A percentile compares a stretch with the other conserved stretches of the same genome.
These are phyloP conservation scores for Andrena fulva DNA, from an alignment of 2,888 invertebrate genomes.

Conservation along the genomic window DNA sequence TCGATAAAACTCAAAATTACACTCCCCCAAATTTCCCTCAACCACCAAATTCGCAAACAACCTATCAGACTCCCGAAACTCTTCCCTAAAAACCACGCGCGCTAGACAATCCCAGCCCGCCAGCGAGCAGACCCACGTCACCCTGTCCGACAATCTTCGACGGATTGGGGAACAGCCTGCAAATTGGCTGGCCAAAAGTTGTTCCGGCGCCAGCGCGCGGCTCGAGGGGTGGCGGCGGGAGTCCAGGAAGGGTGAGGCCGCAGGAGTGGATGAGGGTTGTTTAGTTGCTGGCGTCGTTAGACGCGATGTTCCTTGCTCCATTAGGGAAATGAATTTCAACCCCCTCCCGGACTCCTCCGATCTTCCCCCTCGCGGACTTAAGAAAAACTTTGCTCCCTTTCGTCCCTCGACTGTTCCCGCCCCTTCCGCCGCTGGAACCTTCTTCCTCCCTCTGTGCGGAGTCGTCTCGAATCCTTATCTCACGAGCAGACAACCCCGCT, in stretches of 20 bases:
- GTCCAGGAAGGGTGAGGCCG: constrained; percentile 18
- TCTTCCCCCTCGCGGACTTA: constrained; percentile 30
- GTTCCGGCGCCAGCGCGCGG: background rate
- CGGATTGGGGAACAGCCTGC: constrained; percentile 16
- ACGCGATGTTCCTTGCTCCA: constrained; percentile 79
- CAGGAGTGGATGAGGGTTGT: constrained; percentile 63
- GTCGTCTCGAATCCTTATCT: constrained; percentile 62
- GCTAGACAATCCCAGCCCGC: too few relatives aligned
- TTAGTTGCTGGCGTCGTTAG: constrained; percentile 78
- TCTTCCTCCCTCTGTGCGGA: background rate
- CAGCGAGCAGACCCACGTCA: constrained; percentile 11
- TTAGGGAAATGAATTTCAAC: constrained; percentile 81
- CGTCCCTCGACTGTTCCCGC: constrained; percentile 1
- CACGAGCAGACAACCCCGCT: constrained; percentile 33
- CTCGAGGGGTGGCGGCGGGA: background rate
- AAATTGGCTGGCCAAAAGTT: constrained; percentile 40
- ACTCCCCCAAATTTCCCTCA: too few relatives aligned
- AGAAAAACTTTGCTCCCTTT: constrained; percentile 49
- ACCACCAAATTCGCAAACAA: too few relatives aligned
- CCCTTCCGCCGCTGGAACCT: background rate
- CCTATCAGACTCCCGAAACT: too few relatives aligned
- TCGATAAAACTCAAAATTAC: too few relatives aligned
- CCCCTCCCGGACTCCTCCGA: constrained; percentile 50
- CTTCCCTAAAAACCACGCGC: too few relatives aligned
- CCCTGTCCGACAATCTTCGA: background rate